Conservation (phyloP, 2,888 invertebrate species). For the Sceliomorpha sp. region DNA sequence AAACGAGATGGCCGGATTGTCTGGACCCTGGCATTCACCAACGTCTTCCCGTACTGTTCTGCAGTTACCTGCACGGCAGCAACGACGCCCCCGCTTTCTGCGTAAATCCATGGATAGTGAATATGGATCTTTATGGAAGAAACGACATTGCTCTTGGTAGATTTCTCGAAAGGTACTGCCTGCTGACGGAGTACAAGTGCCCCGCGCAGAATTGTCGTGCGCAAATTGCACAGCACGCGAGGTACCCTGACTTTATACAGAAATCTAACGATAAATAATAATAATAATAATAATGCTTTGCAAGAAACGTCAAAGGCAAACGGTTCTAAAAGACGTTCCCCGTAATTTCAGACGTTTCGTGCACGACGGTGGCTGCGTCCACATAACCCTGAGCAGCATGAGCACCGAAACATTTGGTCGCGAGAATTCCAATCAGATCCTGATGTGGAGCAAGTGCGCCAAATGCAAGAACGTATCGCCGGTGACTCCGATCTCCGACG, state of each 20-base stretch:
- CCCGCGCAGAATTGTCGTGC: slow-evolving; percentile 82
- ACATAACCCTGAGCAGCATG: slow-evolving; percentile 84
- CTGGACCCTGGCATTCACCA: slow-evolving; percentile 92
- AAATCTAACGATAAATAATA: too few species aligned
- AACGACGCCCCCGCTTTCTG: slow-evolving; percentile 93
- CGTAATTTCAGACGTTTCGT: slow-evolving; percentile 85
- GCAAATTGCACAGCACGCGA: slow-evolving; percentile 76
- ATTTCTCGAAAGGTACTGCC: slow-evolving; percentile 96
- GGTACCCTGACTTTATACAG: too few species aligned
- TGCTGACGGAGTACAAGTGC: slow-evolving; percentile 91
- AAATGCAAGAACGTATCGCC: slow-evolving; percentile 86
- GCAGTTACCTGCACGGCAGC: slow-evolving; percentile 86
- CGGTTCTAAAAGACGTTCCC: too few species aligned
- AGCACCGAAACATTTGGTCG: slow-evolving; percentile 80
- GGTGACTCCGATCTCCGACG: slow-evolving; percentile 87
- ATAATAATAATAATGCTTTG: too few species aligned
- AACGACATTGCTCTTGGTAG: slow-evolving; percentile 97
- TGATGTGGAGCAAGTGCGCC: slow-evolving; percentile 93
- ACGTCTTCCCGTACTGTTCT: slow-evolving; percentile 92
- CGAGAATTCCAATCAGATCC: slow-evolving; percentile 82
- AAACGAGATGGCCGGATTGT: slow-evolving; percentile 82
- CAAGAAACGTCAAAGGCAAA: too few species aligned
- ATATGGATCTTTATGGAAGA: slow-evolving; percentile 97
- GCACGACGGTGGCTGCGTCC: slow-evolving; percentile 93
- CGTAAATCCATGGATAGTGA: slow-evolving; percentile 93